Base-by-base conservation (phyloP, 2,888 invertebrate genomes). In the Lithophane socia region DNA sequence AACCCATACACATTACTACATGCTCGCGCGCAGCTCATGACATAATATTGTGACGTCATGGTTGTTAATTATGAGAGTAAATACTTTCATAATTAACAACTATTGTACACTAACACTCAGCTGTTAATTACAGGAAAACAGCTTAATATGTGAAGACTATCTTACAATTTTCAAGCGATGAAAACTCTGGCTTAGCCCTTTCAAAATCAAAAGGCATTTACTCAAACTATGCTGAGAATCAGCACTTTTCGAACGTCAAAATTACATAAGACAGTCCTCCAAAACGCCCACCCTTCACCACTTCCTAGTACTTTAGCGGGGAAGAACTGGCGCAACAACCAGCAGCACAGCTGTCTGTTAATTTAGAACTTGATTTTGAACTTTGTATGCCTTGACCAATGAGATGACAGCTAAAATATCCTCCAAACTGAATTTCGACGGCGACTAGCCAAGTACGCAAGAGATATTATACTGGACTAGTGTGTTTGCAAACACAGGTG, bases 61-160 rank as follows among this genome's bases (percentile, higher is more conserved):
- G 42, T 16, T 10, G 71, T 70, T 71, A 78, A 78, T 79, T 79
- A 72, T 52, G 78, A 52, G 63, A 79, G 49, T 18, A 21, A n/a
- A 64, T 63, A 54, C 72, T 83, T 77, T 80, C 77, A 71, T 73
- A 76, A 76, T 83, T 71, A 84, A 70, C 69, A 60, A 63, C 58
- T 63, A 56, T 29, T 49, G 29, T 47, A 16, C 42, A 12, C 24
- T 24, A 47, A 66, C 9, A 21, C 24, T 16, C 8, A 42, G 8
- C 7, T 54, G 66, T 16, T 73, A 58, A 58, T 82, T 71, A 52
- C 21, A 67, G 77, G 76, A 54, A 68, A 65, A 58, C 13, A 8
- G n/a, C 13, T 65, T 44, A 0, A 60, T 18, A 21, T 42, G 8
- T 8, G n/a, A 3, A 58, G n/a, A 10, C 56, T 37, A 0, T 8